Evolutionary conservation across 1,140 invertebrate genomes (phyloP).

Genomic region (Antheraea mylitta): DNA sequence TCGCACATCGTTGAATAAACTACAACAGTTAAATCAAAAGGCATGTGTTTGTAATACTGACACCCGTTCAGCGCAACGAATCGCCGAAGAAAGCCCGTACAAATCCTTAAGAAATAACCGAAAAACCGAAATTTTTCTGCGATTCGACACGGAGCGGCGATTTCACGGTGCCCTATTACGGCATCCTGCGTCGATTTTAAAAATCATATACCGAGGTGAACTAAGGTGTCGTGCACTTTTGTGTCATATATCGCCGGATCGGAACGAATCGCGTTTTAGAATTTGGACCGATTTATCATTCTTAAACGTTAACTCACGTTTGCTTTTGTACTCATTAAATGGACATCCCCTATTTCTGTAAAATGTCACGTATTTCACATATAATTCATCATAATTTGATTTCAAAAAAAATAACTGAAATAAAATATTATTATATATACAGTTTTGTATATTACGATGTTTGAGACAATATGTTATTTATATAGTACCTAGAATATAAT

Average conservation of each 20-base stretch:
- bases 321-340: slow-evolving; percentile 49
- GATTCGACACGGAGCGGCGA: slow-evolving; percentile 63
- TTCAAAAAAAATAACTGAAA: not conserved
- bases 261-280: slow-evolving; percentile 71
- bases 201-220: slow-evolving; percentile 14
- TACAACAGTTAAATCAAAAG: slow-evolving; percentile 60
- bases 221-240: slow-evolving; percentile 59
- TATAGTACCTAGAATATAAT: too few species aligned
- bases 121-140: slow-evolving; percentile 78
- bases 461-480: too few species aligned
- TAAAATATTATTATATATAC: not conserved
- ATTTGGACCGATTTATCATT: slow-evolving; percentile 70
- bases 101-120: slow-evolving; percentile 78
- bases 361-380: slow-evolving; percentile 57
- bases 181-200: slow-evolving; percentile 38
- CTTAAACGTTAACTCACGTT: slow-evolving; percentile 59
- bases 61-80: slow-evolving; percentile 70
- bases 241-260: slow-evolving; percentile 46
- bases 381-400: not conserved
- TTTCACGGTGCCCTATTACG: slow-evolving; percentile 71
- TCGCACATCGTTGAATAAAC: slow-evolving; percentile 54
- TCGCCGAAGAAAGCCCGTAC: slow-evolving; percentile 75
- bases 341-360: slow-evolving; percentile 58
- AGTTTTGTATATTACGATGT: not conserved
- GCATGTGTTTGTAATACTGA: slow-evolving; percentile 74